phyloP scores from a whole-genome alignment of 2,113 vertebrate genomes.

The Heptranchias perlo region DNA sequence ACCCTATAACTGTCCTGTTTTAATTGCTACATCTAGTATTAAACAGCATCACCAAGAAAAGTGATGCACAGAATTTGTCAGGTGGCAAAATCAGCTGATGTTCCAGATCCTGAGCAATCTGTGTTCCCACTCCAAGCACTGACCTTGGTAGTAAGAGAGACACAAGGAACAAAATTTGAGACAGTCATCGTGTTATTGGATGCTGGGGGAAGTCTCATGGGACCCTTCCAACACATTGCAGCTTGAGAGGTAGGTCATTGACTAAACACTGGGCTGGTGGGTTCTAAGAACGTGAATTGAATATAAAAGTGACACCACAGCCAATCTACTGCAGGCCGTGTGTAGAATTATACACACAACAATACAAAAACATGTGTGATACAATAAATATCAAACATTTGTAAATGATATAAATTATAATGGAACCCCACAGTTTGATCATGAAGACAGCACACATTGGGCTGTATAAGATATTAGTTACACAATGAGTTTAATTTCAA shows the following conservation, averaged over 20 bases:
- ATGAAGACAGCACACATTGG: not conserved
- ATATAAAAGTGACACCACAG: not conserved
- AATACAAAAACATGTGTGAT: not conserved
- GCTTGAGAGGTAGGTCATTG: not conserved
- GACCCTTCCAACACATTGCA: not conserved
- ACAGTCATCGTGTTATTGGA: not conserved
- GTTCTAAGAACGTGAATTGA: not conserved
- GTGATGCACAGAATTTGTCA: not conserved
- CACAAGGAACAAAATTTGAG: not conserved
- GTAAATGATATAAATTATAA: not conserved
- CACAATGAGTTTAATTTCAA: not conserved
- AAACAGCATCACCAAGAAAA: not conserved
- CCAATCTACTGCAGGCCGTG: not conserved
- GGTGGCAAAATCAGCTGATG: not conserved
- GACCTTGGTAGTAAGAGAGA: not conserved
- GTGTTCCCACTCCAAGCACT: not conserved
- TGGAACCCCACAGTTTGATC: not conserved
- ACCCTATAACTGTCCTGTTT: not conserved
- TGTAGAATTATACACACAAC: not conserved
- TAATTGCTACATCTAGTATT: not conserved
- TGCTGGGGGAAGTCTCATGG: not conserved
- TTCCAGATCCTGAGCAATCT: not conserved
- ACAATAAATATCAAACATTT: not conserved
- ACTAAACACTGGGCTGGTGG: not conserved
- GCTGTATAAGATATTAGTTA: not conserved